Conservation (phyloP, 2,888 invertebrate species). For the Leptinotarsa juncta region DNA sequence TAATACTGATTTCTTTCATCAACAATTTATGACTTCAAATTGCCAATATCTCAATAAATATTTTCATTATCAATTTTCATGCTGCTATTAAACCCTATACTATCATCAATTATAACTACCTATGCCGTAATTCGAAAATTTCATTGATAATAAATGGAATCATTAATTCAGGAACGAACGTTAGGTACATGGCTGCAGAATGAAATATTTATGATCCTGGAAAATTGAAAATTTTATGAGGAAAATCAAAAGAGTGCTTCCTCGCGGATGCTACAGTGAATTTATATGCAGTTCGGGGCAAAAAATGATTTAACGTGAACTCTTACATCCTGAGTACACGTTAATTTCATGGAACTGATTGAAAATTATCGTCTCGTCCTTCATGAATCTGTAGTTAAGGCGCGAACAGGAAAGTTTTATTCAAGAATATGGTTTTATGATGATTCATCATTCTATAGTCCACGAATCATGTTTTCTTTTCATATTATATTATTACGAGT, state of each 20-base stretch:
- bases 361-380: neutral
- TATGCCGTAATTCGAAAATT: neutral
- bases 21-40: too few relatives aligned
- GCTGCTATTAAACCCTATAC: neutral
- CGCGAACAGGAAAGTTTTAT: too few relatives aligned
- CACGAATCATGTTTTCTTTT: too few relatives aligned
- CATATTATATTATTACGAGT: too few relatives aligned
- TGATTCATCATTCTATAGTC: too few relatives aligned
- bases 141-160: neutral
- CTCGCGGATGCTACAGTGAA: neutral
- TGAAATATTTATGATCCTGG: neutral
- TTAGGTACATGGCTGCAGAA: neutral
- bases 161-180: neutral
- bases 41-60: too few relatives aligned
- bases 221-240: conserved; percentile 6
- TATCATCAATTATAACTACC: neutral
- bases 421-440: too few relatives aligned
- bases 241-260: neutral
- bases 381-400: neutral
- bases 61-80: too few relatives aligned
- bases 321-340: neutral
- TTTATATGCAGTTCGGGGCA: neutral
- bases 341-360: neutral
- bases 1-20: too few relatives aligned
- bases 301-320: neutral